Percentiles rank a stretch among this genome's conserved stretches.
These are phyloP conservation scores for Torymus texanus DNA, from an alignment of 2,888 invertebrate species.

Conservation along the genomic window DNA sequence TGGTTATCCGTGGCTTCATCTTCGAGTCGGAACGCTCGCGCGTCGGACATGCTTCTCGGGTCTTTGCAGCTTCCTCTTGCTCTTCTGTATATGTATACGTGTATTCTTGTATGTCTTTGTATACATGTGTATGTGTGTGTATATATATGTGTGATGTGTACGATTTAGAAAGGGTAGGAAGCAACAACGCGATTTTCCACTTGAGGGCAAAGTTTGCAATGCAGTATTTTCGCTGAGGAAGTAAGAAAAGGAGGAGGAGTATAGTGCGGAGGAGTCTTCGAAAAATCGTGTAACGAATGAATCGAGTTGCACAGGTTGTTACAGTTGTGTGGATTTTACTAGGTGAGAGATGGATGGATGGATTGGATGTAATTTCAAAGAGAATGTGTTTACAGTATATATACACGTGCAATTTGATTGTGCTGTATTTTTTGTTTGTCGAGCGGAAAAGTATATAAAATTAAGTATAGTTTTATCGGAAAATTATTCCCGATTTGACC, in stretches of 20 bases:
- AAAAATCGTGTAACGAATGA: constrained; percentile 12
- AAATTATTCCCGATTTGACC: no score
- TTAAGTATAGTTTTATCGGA: neutral
- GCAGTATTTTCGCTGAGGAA: neutral
- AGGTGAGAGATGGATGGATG: neutral
- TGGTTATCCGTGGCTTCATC: constrained; percentile 71
- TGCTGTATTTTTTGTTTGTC: constrained; percentile 12
- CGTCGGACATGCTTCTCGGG: constrained; percentile 50
- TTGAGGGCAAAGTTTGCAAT: neutral
- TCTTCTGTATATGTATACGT: neutral
- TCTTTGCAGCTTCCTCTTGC: neutral
- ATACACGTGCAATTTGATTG: neutral
- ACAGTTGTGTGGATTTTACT: constrained; percentile 29
- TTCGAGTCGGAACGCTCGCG: constrained; percentile 48
- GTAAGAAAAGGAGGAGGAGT: neutral
- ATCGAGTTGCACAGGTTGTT: constrained; percentile 13
- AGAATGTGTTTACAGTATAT: neutral
- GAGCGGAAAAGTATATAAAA: neutral
- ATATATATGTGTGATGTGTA: neutral
- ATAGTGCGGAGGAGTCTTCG: neutral
- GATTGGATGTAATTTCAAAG: constrained; percentile 27
- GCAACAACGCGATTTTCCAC: constrained; percentile 19
- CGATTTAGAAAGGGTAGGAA: neutral
- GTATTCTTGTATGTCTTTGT: neutral
- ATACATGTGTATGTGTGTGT: constrained; percentile 1